Conservation (phyloP, 2,888 invertebrate genomes). For the Creontiades dilutus region DNA sequence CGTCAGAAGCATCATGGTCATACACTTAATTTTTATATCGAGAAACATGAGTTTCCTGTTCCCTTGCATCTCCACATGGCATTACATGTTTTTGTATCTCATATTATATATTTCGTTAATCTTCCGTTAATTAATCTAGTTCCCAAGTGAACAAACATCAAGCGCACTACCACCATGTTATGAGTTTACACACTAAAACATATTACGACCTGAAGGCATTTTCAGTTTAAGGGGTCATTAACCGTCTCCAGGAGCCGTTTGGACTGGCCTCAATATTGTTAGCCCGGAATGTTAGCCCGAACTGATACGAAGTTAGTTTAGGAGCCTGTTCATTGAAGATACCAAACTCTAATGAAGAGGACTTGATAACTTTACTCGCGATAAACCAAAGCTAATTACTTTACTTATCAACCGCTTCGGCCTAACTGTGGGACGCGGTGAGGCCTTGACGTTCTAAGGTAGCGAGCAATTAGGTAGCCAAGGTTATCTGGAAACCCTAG, state of each 20-base stretch:
- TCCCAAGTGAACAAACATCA: too few species aligned
- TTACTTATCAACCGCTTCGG: slow-evolving; percentile 34
- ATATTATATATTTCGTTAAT: too few species aligned
- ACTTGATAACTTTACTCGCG: slow-evolving; percentile 42
- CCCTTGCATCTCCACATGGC: too few species aligned
- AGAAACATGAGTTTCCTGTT: too few species aligned
- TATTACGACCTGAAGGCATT: slow-evolving; percentile 1
- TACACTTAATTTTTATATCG: too few species aligned
- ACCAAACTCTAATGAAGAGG: slow-evolving; percentile 35
- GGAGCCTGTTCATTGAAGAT: slow-evolving; percentile 39
- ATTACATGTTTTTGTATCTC: too few species aligned
- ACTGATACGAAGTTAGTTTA: slow-evolving; percentile 49
- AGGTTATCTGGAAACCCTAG: too few species aligned
- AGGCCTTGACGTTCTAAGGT: not conserved
- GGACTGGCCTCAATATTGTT: slow-evolving; percentile 40
- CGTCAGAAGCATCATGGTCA: too few species aligned
- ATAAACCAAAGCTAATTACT: slow-evolving; percentile 47
- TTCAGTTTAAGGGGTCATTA: slow-evolving; percentile 14
- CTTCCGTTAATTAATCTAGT: too few species aligned
- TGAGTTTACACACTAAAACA: not conserved
- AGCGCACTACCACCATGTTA: too few species aligned
- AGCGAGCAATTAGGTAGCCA: too few species aligned
- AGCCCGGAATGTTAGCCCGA: too few species aligned
- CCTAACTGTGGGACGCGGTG: not conserved
- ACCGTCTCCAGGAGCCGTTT: not conserved